Evolutionary conservation across 2,113 vertebrate genomes (phyloP).

Genomic region (Hemiscyllium ocellatum): DNA sequence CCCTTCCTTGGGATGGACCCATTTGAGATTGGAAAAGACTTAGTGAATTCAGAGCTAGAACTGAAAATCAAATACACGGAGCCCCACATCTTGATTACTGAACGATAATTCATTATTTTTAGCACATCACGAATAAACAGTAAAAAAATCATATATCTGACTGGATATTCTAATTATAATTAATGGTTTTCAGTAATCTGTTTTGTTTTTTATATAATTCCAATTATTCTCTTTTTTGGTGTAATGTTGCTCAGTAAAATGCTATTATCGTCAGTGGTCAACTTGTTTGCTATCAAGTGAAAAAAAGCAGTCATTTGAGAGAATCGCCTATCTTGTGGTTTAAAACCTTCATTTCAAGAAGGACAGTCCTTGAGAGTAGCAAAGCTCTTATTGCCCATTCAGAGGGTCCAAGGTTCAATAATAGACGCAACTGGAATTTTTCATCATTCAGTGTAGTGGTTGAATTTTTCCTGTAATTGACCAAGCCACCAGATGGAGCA

Average conservation of each 20-base stretch:
- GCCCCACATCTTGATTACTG: neutral
- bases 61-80: neutral
- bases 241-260: neutral
- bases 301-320: neutral
- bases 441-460: neutral
- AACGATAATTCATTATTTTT: neutral
- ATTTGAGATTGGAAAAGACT: neutral
- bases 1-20: neutral
- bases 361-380: neutral
- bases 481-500: conserved; percentile 21
- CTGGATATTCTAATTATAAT: neutral
- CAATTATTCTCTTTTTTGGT: neutral
- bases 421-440: neutral
- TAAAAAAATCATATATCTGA: neutral
- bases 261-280: neutral
- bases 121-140: neutral
- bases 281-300: neutral
- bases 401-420: neutral
- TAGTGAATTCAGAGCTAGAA: neutral
- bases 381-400: neutral
- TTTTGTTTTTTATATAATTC: neutral
- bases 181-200: neutral
- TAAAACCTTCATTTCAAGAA: neutral
- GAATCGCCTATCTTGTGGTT: neutral
- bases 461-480: neutral